phyloP scores from a whole-genome alignment of 2,113 vertebrate genomes.

The Glaucomys volans region DNA sequence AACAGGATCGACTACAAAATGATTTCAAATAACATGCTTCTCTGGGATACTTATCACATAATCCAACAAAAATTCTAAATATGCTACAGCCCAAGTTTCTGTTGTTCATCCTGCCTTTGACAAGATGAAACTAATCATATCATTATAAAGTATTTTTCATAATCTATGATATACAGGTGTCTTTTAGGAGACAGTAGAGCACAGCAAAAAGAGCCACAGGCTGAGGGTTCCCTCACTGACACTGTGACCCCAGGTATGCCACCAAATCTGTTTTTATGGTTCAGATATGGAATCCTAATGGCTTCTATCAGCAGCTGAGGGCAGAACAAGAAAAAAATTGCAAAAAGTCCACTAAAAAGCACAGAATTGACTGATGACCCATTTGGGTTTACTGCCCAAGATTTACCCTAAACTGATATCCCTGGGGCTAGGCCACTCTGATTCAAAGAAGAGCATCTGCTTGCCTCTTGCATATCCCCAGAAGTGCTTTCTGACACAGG shows the following conservation, averaged over 20 bases:
- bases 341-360: neutral
- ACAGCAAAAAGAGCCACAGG: neutral
- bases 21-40: neutral
- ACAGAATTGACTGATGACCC: neutral
- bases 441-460: constrained; percentile 9
- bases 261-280: constrained; percentile 10
- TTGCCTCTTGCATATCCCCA: neutral
- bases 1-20: constrained; percentile 8
- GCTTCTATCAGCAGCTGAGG: neutral
- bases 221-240: neutral
- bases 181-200: neutral
- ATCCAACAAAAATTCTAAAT: constrained; percentile 50
- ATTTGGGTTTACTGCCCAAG: constrained; percentile 28
- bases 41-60: neutral
- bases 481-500: constrained; percentile 26
- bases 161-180: neutral
- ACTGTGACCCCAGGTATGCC: neutral
- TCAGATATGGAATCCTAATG: constrained; percentile 11
- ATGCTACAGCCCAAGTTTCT: neutral
- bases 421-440: neutral
- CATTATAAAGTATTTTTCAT: constrained; percentile 9
- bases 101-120: neutral
- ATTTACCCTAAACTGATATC: neutral
- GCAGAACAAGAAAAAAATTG: neutral
- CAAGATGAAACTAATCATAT: neutral